Conservation (phyloP, 2,113 vertebrate species). For the Sterna hirundo region DNA sequence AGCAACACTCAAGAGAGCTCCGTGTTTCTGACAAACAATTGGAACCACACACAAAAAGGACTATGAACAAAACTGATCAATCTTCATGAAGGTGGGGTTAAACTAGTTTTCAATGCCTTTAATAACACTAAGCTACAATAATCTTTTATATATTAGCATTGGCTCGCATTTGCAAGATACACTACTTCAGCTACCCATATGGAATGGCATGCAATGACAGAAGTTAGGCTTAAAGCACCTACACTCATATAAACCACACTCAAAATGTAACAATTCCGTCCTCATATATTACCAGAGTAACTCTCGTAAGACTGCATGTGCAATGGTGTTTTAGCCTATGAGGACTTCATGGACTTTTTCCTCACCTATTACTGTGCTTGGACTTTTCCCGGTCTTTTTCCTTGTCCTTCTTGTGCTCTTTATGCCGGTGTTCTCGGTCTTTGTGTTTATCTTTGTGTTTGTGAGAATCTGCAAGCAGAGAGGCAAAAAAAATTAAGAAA, state of each 20-base stretch:
- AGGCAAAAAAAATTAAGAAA: conserved; percentile 47
- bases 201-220: background rate
- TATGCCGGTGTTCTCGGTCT: conserved; percentile 94
- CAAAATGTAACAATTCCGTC: background rate
- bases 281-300: background rate
- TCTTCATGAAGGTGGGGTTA: background rate
- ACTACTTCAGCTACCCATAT: background rate
- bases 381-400: conserved; percentile 90
- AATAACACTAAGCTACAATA: background rate
- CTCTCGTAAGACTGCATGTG: background rate
- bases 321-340: background rate
- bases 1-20: background rate
- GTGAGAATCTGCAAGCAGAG: conserved; percentile 87
- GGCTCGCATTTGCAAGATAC: background rate
- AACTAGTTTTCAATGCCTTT: background rate
- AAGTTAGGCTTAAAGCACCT: background rate
- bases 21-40: background rate
- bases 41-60: background rate
- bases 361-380: conserved; percentile 93
- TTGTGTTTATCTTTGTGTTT: conserved; percentile 97
- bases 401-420: conserved; percentile 96
- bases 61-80: background rate
- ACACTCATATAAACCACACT: background rate
- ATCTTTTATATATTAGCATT: background rate
- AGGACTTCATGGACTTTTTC: background rate